Base-by-base conservation (phyloP, 2,113 vertebrate genomes). In the Bufo gargarizans region DNA sequence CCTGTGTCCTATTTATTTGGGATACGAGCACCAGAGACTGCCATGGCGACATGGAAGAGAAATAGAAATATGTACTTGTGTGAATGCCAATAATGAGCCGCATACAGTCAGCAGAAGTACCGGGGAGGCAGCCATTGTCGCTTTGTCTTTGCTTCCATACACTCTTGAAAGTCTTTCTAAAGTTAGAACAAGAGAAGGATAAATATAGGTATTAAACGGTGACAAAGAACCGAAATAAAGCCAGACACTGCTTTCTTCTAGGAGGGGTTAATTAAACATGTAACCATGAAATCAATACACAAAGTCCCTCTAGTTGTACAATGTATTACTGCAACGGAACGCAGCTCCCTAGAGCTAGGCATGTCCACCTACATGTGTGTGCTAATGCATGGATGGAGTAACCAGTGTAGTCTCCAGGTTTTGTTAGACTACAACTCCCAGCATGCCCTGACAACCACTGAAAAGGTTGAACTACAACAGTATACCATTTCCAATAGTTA, bases 281-380 rank as follows among this genome's bases (percentile, higher is more conserved):
- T 22, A 56, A 19, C 22, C 6, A 10, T 47, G 82, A 72, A 72
- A 55, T 84, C 82, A 5, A 72, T 84, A 84, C 50, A 3, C 82
- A 84, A 71, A 67, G n/a, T 72, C 82, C 67, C 82, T 84, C 82
- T 72, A 84, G 65, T 84, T 72, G n/a, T 10, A 55, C 63, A 55
- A 20, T 67, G 47, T 84, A 33, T 67, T 53, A 84, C 33, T 69
- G 63, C 82, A 84, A 16, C 19, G 67, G n/a, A 58, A 13, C 9
- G 1, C 10, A 22, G 22, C 67, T 69, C 11, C 11, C 33, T 22
- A 19, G 33, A 22, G 22, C 10, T 4, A 33, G 33, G 33, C 33
- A 33, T 33, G 33, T 33, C 33, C 33, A 33, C 33, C 33, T 33
- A 33, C 33, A 33, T 1, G 33, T 33, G 33, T 33, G 33, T 33